Percentiles rank a stretch among this genome's conserved stretches.
phyloP scores from a whole-genome alignment of 2,797 vertebrate genomes.

The Pyrocephalus nanus region DNA sequence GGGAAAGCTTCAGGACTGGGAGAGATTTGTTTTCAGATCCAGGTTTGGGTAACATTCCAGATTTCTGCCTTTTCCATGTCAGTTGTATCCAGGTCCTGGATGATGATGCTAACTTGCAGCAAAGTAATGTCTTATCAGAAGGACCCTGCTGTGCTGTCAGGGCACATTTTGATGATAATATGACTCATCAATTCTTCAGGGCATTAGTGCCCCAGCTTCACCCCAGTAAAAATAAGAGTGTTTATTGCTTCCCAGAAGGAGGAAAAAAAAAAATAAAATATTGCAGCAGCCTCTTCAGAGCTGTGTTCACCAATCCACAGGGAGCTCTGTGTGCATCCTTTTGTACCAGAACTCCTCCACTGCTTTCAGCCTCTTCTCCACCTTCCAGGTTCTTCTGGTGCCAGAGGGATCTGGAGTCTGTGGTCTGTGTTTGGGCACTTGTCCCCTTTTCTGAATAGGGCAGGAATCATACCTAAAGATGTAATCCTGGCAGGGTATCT shows the following conservation, averaged over 20 bases:
- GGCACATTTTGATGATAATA: background rate
- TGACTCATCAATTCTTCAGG: constrained; percentile 27
- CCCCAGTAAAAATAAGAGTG: constrained; percentile 5
- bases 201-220: constrained; percentile 18
- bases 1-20: background rate
- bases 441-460: background rate
- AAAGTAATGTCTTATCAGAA: background rate
- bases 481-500: background rate
- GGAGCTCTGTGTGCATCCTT: background rate
- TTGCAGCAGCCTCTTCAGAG: background rate
- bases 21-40: background rate
- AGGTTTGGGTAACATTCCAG: background rate
- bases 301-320: background rate
- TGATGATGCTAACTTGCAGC: background rate
- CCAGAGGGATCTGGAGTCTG: background rate
- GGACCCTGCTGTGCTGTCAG: background rate
- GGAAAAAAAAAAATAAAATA: background rate
- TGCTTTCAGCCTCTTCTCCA: background rate
- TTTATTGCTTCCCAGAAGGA: constrained; percentile 16
- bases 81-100: background rate
- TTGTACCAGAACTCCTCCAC: background rate
- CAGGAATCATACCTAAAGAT: background rate
- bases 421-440: background rate
- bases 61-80: background rate
- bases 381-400: background rate